These are phyloP conservation scores for Ganaspis brasiliensis DNA, from an alignment of 2,888 invertebrate genomes.

Conservation along the genomic window DNA sequence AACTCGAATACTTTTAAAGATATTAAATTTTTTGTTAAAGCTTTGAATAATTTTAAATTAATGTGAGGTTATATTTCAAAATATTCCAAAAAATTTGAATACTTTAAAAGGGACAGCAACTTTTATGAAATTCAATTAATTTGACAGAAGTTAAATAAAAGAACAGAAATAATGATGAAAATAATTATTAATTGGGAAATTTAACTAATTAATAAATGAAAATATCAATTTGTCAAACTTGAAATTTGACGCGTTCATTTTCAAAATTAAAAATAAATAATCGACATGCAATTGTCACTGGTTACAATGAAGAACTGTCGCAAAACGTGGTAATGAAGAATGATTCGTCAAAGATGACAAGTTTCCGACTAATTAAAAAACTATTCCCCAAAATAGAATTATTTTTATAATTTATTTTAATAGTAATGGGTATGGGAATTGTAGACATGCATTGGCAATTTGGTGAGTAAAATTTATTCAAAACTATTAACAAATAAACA, in stretches of 20 bases:
- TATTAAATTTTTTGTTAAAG: too few relatives aligned
- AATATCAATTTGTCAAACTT: not conserved
- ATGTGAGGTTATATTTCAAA: too few relatives aligned
- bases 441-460: conserved; percentile 72
- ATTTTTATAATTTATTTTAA: conserved; percentile 17
- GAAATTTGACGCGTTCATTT: not conserved
- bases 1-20: too few relatives aligned
- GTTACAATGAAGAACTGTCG: not conserved
- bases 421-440: not conserved
- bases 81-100: too few relatives aligned
- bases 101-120: too few relatives aligned
- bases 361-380: conserved; percentile 22
- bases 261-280: not conserved
- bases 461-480: conserved; percentile 63
- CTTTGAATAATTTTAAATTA: too few relatives aligned
- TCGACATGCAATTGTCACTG: conserved; percentile 23
- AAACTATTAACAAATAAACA: conserved; percentile 13
- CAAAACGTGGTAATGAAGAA: conserved; percentile 9
- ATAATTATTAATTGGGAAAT: too few relatives aligned
- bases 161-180: too few relatives aligned
- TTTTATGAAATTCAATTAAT: too few relatives aligned
- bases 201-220: too few relatives aligned
- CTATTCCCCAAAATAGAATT: not conserved
- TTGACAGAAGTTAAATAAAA: not conserved
- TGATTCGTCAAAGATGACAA: conserved; percentile 26